phyloP scores from a whole-genome alignment of 2,888 invertebrate genomes.

The Epinotia ramella region DNA sequence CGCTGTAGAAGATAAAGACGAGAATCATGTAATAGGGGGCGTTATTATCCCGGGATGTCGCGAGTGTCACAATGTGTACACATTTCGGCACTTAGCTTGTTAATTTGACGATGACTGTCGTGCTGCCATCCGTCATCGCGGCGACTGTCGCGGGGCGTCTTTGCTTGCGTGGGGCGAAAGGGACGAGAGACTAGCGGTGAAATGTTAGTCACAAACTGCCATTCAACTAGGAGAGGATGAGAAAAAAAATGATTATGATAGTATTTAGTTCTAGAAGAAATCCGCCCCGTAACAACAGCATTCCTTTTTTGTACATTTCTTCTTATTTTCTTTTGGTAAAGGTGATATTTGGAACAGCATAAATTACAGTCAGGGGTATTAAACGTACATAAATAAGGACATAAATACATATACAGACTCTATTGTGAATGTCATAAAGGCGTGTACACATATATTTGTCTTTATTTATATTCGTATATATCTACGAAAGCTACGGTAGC shows the following conservation, averaged over 20 bases:
- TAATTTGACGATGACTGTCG: conserved; percentile 82
- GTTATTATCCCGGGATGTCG: conserved; percentile 50
- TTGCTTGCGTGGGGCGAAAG: conserved; percentile 56
- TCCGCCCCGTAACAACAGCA: background rate
- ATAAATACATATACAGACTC: too few species aligned
- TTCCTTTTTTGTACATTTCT: background rate
- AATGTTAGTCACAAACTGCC: background rate
- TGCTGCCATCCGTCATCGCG: conserved; percentile 76
- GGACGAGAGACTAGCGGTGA: conserved; percentile 23
- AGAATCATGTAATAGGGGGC: conserved; percentile 52
- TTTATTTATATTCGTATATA: too few species aligned
- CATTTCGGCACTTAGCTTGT: conserved; percentile 82
- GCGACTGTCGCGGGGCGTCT: conserved; percentile 65
- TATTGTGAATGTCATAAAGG: too few species aligned
- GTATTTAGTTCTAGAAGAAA: background rate
- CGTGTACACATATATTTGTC: too few species aligned
- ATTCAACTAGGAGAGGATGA: too few species aligned
- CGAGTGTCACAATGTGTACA: conserved; percentile 71
- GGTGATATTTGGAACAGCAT: background rate
- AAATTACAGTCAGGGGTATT: too few species aligned
- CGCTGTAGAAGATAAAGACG: conserved; percentile 56
- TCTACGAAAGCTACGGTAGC: too few species aligned
- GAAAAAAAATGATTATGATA: background rate
- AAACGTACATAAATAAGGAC: too few species aligned
- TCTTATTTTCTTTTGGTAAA: background rate